Evolutionary conservation across 1,140 invertebrate species (phyloP).

Genomic region (Achroia grisella): DNA sequence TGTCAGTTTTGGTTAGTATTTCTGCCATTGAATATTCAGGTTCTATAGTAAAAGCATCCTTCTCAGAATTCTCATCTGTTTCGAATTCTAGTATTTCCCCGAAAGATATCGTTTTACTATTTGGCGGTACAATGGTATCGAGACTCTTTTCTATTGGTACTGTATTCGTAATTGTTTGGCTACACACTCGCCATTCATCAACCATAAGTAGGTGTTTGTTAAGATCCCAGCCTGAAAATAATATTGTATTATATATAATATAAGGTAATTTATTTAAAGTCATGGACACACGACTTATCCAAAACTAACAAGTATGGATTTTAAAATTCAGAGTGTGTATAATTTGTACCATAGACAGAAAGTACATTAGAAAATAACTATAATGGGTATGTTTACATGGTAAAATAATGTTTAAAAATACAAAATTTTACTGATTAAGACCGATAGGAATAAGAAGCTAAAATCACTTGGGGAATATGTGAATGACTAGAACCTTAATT

Average conservation of each 20-base stretch:
- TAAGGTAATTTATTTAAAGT: neutral
- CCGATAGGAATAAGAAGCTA: no score
- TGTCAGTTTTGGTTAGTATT: no score
- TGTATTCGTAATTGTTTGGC: neutral
- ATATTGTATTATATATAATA: slow-evolving; percentile 3
- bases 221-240: slow-evolving; percentile 37
- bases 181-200: slow-evolving; percentile 34
- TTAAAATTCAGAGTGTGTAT: no score
- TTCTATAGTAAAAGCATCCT: slow-evolving; percentile 7
- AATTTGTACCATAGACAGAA: no score
- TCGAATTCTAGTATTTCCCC: slow-evolving; percentile 4
- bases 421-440: no score
- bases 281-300: neutral
- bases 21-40: neutral
- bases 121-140: neutral
- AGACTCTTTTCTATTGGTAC: neutral
- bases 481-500: no score
- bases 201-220: slow-evolving; percentile 32
- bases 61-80: neutral
- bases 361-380: no score
- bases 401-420: no score
- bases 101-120: slow-evolving; percentile 5
- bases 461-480: no score
- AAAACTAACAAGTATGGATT: neutral
- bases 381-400: no score